Evolutionary conservation across 2,888 invertebrate genomes (phyloP), one percentile per base, ranked within the genome.

Genomic region (Sphaerophoria rueppellii): DNA sequence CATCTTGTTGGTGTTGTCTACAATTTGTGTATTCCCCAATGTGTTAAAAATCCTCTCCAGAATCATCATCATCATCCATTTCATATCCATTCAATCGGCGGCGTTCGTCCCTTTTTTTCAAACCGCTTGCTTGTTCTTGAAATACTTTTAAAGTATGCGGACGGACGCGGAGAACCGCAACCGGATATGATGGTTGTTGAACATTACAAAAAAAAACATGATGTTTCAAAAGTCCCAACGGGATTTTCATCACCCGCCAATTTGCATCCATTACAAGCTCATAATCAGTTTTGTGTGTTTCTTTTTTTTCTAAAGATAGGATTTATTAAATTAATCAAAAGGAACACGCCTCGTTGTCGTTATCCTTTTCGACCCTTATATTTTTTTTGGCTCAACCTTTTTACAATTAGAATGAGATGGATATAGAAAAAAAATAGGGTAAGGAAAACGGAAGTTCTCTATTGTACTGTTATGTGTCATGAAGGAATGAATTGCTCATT

Each of bases 271-370:
- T 85, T 81, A 85, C 73, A 48, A n/a, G 76, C 60, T 75, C 75
- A 81, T 83, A 81, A 77, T 85, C 61, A 76, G 80, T 83, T 83
- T 83, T 72, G 16, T 24, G 48, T 24, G 24, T 24, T 1, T 24
- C 2, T 24, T 24, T 24, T 24, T 24, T 24, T 24, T 24, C 24
- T 24, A 2, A 2, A 60, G 73, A 70, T 72, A 58, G 74, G 78
- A 82, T 82, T 82, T 86, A 86, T 80, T 79, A 63, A 85, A 83
- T 85, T 77, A 80, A 80, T 77, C 77, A 85, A 57, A 55, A 60
- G 40, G 32, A 75, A 72, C 75, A 74, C 75, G 70, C 67, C 71
- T 58, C 43, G 58, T 73, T 46, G 40, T 58, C 43, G 58, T 73
- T 46, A 50, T 34, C 14, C 35, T 37, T 52, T 54, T 2, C 40